Percentiles rank a stretch among this genome's conserved stretches.
phyloP scores from a whole-genome alignment of 2,113 vertebrate species.

The Heteronetta atricapilla region DNA sequence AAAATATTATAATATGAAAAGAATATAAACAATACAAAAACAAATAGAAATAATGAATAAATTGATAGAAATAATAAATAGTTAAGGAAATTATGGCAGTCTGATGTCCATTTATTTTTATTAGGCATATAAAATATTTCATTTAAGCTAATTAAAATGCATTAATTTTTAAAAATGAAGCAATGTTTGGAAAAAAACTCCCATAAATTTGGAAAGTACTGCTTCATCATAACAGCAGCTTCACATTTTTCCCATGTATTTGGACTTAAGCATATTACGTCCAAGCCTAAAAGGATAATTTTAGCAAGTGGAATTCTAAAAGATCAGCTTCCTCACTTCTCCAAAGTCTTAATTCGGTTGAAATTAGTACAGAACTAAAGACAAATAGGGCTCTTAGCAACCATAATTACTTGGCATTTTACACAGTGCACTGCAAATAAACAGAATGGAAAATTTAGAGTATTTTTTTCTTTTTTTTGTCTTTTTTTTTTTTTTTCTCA shows the following conservation, averaged over 20 bases:
- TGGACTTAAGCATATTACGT: neutral
- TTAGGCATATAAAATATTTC: neutral
- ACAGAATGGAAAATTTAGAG: neutral
- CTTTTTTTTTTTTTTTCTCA: neutral
- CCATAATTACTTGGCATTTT: neutral
- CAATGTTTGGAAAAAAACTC: neutral
- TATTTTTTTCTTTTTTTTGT: too few species aligned
- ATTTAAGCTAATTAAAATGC: neutral
- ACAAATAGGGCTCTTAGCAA: conserved; percentile 6
- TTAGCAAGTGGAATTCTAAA: neutral
- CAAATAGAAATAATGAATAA: neutral
- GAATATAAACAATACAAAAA: neutral
- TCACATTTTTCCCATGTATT: neutral
- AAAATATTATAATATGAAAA: neutral
- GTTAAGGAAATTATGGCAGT: neutral
- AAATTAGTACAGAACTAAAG: neutral
- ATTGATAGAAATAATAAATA: neutral
- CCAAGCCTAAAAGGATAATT: neutral
- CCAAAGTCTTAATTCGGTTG: neutral
- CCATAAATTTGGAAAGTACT: neutral
- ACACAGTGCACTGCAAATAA: neutral
- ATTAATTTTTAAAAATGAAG: neutral
- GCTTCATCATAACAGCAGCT: neutral
- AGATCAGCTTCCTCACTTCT: neutral
- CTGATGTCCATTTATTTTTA: neutral